Evolutionary conservation across 2,888 invertebrate genomes (phyloP).

Genomic region (Drosophila melanosoma): DNA sequence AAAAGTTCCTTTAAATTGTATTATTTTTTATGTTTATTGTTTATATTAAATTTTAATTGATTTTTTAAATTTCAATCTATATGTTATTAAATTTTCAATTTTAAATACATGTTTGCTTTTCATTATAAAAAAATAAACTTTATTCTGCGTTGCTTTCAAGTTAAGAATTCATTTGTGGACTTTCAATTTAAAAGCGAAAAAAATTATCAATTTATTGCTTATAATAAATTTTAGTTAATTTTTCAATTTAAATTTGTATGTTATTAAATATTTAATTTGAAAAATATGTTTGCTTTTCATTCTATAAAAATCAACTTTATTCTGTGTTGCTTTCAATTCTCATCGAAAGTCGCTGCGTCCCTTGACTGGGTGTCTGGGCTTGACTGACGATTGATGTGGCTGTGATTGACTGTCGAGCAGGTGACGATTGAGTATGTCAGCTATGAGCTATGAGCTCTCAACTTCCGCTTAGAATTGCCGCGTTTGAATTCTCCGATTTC

Average conservation of each 20-base stretch:
- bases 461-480: constrained; percentile 65
- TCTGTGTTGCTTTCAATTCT: neutral
- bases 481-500: constrained; percentile 71
- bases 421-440: constrained; percentile 57
- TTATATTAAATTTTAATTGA: too few species aligned
- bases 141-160: too few species aligned
- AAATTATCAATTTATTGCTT: neutral
- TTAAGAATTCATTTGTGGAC: neutral
- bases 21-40: too few species aligned
- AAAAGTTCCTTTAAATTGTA: too few species aligned
- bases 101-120: too few species aligned
- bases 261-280: neutral
- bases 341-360: neutral
- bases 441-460: constrained; percentile 26
- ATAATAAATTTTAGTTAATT: neutral
- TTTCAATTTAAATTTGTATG: fast-evolving
- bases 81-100: too few species aligned
- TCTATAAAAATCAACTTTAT: neutral
- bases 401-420: constrained; percentile 66
- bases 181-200: neutral
- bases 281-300: neutral
- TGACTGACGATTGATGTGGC: constrained; percentile 55
- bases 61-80: too few species aligned
- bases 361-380: neutral
- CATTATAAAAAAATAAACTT: too few species aligned